Conservation (phyloP, 2,888 invertebrate species). For the Rhingia rostrata region DNA sequence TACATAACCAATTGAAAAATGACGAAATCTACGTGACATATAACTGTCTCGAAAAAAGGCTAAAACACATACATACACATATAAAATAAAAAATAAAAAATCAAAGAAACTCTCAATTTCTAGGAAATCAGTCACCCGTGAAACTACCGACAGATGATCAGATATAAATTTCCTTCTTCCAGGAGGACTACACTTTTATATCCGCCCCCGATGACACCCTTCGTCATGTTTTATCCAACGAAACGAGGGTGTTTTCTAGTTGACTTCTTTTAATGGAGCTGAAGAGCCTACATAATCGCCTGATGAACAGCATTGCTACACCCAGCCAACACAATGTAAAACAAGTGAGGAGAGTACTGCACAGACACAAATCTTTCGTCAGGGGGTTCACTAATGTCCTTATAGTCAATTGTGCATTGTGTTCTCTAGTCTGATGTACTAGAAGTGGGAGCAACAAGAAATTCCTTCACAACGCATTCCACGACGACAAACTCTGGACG, state of each 20-base stretch:
- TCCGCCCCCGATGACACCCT: background rate
- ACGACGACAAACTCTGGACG: conserved; percentile 46
- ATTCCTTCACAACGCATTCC: conserved; percentile 40
- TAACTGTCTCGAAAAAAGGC: no score
- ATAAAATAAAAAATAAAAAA: background rate
- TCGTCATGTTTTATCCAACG: conserved; percentile 44
- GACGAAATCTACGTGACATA: no score
- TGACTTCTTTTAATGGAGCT: conserved; percentile 57
- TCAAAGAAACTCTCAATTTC: conserved; percentile 47
- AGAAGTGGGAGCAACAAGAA: conserved; percentile 4
- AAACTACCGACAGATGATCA: conserved; percentile 65
- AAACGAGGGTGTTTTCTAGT: conserved; percentile 61
- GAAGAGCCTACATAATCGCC: conserved; percentile 62
- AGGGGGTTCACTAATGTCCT: conserved; percentile 21
- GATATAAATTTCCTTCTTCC: conserved; percentile 39
- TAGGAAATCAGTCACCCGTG: conserved; percentile 61
- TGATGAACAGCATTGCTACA: conserved; percentile 38
- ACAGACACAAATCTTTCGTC: conserved; percentile 49
- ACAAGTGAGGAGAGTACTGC: conserved; percentile 7
- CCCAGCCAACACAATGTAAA: conserved; percentile 10
- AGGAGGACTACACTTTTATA: background rate
- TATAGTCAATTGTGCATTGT: conserved; percentile 54
- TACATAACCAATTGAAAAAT: no score
- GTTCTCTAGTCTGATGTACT: background rate
- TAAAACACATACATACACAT: no score